Conservation (phyloP, 2,113 vertebrate genomes). For the Ariopsis seemanni region DNA sequence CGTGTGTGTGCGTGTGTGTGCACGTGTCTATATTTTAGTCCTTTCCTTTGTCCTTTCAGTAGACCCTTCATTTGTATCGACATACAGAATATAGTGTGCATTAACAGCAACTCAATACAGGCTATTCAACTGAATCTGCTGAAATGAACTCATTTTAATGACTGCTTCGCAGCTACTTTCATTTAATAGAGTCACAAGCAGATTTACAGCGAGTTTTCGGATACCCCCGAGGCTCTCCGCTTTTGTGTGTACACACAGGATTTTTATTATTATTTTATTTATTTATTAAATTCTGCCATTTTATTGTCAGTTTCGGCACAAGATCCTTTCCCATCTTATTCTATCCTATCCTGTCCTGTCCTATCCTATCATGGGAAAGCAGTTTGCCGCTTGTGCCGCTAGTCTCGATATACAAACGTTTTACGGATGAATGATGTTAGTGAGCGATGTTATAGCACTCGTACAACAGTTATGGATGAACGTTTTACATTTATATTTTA, state of each 20-base stretch:
- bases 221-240: constrained; percentile 15
- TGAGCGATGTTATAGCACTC: constrained; percentile 55
- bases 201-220: constrained; percentile 38
- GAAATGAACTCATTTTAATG: constrained; percentile 46
- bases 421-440: constrained; percentile 26
- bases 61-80: constrained; percentile 48
- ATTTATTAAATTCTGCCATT: constrained; percentile 30
- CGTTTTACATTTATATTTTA: not conserved
- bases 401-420: constrained; percentile 40
- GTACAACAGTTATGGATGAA: constrained; percentile 49
- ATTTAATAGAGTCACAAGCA: constrained; percentile 42
- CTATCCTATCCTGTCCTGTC: no score
- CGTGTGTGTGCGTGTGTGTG: constrained; percentile 32
- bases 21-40: constrained; percentile 37
- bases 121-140: constrained; percentile 48
- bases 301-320: constrained; percentile 34
- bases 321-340: not conserved
- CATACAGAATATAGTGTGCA: constrained; percentile 50
- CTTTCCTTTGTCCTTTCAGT: constrained; percentile 41
- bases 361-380: constrained; percentile 22
- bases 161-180: constrained; percentile 38
- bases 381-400: constrained; percentile 19
- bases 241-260: not conserved
- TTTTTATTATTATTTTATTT: not conserved
- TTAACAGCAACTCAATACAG: constrained; percentile 47